Percentiles rank a stretch among this genome's conserved stretches.
phyloP scores from a whole-genome alignment of 2,797 vertebrate species.

The Parauchenoglanis ngamensis region DNA sequence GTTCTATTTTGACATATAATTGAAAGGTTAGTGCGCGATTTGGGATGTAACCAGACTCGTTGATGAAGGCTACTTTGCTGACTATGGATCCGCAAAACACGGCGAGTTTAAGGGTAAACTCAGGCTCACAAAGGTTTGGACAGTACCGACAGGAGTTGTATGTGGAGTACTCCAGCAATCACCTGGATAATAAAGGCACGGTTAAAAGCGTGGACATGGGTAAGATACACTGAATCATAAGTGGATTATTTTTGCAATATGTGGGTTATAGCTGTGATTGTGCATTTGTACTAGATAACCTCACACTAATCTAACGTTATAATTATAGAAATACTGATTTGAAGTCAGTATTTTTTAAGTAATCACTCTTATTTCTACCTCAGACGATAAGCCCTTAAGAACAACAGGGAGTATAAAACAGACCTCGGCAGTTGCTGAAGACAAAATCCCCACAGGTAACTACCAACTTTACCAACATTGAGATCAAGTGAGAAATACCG shows the following conservation, averaged over 20 bases:
- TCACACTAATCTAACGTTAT: not conserved
- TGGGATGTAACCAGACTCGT: not conserved
- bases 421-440: constrained; percentile 55
- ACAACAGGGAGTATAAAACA: constrained; percentile 56
- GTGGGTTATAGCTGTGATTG: not conserved
- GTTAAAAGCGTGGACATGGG: constrained; percentile 28
- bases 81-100: constrained; percentile 37
- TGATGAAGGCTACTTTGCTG: constrained; percentile 35
- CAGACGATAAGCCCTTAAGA: constrained; percentile 58
- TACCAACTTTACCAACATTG: not conserved
- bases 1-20: not conserved
- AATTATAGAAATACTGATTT: not conserved
- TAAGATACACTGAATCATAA: constrained; percentile 14
- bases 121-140: constrained; percentile 20
- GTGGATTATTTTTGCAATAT: not conserved
- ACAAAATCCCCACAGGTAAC: constrained; percentile 69
- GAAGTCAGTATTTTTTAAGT: not conserved
- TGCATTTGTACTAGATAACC: not conserved
- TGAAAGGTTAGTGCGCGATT: not conserved
- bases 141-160: constrained; percentile 39
- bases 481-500: not conserved
- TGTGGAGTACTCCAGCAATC: constrained; percentile 31
- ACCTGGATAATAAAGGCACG: constrained; percentile 34
- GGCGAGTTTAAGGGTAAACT: constrained; percentile 40
- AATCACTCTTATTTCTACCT: constrained; percentile 1